Base-by-base conservation (phyloP, 2,113 vertebrate species). In the Gallinago paraguaiae region DNA sequence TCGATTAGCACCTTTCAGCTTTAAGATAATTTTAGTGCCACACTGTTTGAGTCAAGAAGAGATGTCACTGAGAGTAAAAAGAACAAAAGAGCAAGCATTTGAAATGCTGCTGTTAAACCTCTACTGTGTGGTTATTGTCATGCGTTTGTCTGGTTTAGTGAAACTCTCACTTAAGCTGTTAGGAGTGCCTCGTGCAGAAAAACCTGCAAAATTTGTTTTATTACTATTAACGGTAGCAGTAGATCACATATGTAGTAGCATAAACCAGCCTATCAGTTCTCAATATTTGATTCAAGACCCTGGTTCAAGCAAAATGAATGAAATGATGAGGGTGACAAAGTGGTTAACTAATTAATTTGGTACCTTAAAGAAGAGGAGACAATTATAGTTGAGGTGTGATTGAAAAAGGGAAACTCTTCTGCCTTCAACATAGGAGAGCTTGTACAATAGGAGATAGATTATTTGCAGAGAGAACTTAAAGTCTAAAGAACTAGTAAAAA, bases 1-100 rank as follows among this genome's bases (percentile, higher is more conserved):
- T 93, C 39, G 46, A 97, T 97, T 95, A 95, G 93, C 86, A 92
- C 86, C 86, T 95, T 96, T 92, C 94, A 95, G 96, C 86, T 93
- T 86, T 84, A 72, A 88, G 89, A 91, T 93, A 95, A 95, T 93
- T 95, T 95, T 93, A 95, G 88, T 2, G 24, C 81, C 60, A 53
- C 77, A 84, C 76, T 88, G 39, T 82, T 78, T 95, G 77, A 97
- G 89, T 91, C 48, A 71, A 86, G 91, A 82, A 88, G 77, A 84
- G 24, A 79, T 92, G 94, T 90, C 82, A 88, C 61, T 61, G 68
- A 69, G 75, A 92, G 72, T 88, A 91, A 75, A 90, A 92, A 45
- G 93, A 97, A 86, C 50, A 88, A 82, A 92, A 88, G 50, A 84
- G 61, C 72, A 89, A n/a, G 77, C 33, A 37, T 76, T 90, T 87